A percentile compares a stretch with the other conserved stretches of the same genome.
Conservation (phyloP, 2,888 invertebrate species). For the Clostera curtula region DNA sequence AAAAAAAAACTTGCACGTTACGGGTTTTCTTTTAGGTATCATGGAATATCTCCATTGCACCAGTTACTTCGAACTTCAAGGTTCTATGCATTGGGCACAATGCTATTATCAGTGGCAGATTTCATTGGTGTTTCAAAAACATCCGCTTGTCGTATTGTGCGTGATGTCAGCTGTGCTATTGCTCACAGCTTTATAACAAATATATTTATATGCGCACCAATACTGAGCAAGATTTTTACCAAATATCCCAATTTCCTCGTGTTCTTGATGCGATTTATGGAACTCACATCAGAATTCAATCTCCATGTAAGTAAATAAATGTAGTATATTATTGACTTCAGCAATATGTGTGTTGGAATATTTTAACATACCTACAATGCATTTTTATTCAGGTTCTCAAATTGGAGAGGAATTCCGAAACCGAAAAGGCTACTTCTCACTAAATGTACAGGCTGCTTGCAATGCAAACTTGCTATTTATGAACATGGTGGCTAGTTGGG, state of each 20-base stretch:
- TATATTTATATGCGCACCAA: constrained; percentile 1
- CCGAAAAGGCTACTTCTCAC: constrained; percentile 1
- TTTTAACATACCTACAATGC: not conserved
- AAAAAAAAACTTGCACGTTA: too few relatives aligned
- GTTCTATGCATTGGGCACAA: not conserved
- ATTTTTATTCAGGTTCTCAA: not conserved
- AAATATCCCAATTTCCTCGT: constrained; percentile 9
- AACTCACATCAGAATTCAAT: constrained; percentile 12
- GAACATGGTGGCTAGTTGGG: constrained; percentile 18
- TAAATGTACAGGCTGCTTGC: constrained; percentile 3
- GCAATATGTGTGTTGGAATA: not conserved
- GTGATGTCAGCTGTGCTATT: constrained; percentile 1
- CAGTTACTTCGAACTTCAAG: too few relatives aligned
- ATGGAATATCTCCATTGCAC: too few relatives aligned
- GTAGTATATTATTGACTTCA: not conserved
- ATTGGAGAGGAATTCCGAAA: constrained; percentile 1
- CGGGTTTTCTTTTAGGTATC: too few relatives aligned
- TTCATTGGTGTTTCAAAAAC: constrained; percentile 2
- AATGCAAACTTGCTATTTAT: constrained; percentile 12
- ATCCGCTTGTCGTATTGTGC: constrained; percentile 2
- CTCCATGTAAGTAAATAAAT: constrained; percentile 7
- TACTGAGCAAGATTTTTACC: constrained; percentile 10
- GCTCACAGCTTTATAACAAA: not conserved
- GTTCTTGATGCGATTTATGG: constrained; percentile 13
- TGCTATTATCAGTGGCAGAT: constrained; percentile 1